phyloP scores from a whole-genome alignment of 2,797 vertebrate genomes.

The Myripristis jacobus region DNA sequence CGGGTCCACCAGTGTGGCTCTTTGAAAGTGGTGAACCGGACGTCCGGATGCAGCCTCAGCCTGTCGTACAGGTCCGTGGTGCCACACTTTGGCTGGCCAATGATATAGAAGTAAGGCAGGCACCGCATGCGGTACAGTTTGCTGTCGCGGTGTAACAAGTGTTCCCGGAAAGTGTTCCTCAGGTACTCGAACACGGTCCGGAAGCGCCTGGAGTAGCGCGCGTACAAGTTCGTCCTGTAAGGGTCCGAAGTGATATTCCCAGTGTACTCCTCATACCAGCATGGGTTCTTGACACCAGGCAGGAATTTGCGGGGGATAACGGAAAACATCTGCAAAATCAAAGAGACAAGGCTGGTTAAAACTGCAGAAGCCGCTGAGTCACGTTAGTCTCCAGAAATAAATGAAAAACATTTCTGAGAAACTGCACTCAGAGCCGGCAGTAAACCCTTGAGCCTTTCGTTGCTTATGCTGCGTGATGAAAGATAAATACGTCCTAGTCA shows the following conservation, averaged over 20 bases:
- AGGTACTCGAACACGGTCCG: slow-evolving; percentile 89
- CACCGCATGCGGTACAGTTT: slow-evolving; percentile 91
- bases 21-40: slow-evolving; percentile 94
- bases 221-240: slow-evolving; percentile 91
- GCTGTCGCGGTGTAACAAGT: slow-evolving; percentile 84
- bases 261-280: slow-evolving; percentile 93
- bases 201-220: slow-evolving; percentile 90
- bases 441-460: background rate
- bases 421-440: background rate
- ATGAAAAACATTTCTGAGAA: slow-evolving; percentile 24
- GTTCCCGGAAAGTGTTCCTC: slow-evolving; percentile 89
- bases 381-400: background rate
- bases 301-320: slow-evolving; percentile 91
- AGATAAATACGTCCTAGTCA: slow-evolving; percentile 16
- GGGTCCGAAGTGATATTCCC: slow-evolving; percentile 89
- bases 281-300: slow-evolving; percentile 91
- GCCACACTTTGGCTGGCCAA: slow-evolving; percentile 97
- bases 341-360: slow-evolving; percentile 26
- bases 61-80: slow-evolving; percentile 96
- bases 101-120: slow-evolving; percentile 96
- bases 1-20: slow-evolving; percentile 99
- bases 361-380: slow-evolving; percentile 8
- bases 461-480: background rate
- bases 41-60: slow-evolving; percentile 91
- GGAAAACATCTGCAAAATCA: slow-evolving; percentile 90